These are phyloP conservation scores for Gastrophysa polygoni DNA, from an alignment of 2,888 invertebrate species.

Conservation along the genomic window DNA sequence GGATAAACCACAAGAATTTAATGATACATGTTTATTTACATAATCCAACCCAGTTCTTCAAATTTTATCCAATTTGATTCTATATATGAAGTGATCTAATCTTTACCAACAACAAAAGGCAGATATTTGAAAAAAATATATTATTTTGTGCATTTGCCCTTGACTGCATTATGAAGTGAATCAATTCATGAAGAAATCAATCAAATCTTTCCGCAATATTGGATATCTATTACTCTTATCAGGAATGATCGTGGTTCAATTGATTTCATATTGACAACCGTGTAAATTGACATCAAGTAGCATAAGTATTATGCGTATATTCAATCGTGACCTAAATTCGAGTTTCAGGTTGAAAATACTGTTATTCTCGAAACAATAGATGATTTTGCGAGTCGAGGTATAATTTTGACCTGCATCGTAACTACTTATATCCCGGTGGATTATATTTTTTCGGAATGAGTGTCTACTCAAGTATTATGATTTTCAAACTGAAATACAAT, in stretches of 20 bases:
- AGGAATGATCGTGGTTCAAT: neutral
- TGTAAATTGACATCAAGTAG: neutral
- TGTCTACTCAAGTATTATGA: too few species aligned
- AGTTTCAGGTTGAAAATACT: too few species aligned
- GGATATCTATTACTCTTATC: conserved; percentile 1
- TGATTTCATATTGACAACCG: conserved; percentile 12
- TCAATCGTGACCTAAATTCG: too few species aligned
- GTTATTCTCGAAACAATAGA: too few species aligned
- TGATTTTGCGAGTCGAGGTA: too few species aligned
- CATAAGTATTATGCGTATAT: too few species aligned
- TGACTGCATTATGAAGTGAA: conserved; percentile 18
- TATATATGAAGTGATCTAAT: neutral
- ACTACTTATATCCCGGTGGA: too few species aligned
- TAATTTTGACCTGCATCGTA: too few species aligned
- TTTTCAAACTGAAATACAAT: too few species aligned
- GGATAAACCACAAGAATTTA: conserved; percentile 5
- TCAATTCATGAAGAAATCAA: conserved; percentile 23
- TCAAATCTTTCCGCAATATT: conserved; percentile 21
- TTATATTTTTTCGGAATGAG: too few species aligned
- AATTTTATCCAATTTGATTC: neutral
- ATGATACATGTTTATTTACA: conserved; percentile 3
- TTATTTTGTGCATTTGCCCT: conserved; percentile 27
- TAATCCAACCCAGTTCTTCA: neutral
- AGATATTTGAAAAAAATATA: conserved; percentile 18
- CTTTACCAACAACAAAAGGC: neutral